These are phyloP conservation scores for Steinernema khuongi DNA, from an alignment of 1,140 invertebrate species.

Conservation along the genomic window DNA sequence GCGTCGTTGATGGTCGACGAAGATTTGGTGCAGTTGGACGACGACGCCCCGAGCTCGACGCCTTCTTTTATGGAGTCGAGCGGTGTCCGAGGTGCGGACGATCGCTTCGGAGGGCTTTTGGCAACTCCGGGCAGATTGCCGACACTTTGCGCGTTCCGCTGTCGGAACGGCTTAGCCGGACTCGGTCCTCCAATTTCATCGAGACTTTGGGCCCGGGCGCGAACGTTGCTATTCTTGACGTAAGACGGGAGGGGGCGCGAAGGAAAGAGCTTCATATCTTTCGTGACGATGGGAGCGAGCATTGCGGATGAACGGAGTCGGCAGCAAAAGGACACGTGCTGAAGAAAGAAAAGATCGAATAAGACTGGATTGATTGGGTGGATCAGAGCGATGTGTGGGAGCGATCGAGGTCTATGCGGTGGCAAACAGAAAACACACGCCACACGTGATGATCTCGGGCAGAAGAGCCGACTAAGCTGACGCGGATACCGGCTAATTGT, in stretches of 20 bases:
- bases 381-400: constrained; percentile 12
- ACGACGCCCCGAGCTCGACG: not conserved
- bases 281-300: constrained; percentile 36
- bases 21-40: not conserved
- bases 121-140: not conserved
- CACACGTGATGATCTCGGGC: not conserved
- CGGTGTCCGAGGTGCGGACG: not conserved
- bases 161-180: not conserved
- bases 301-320: constrained; percentile 11
- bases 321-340: constrained; percentile 14
- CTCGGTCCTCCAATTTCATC: constrained; percentile 21
- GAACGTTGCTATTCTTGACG: constrained; percentile 34
- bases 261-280: constrained; percentile 35
- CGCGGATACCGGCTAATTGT: no score
- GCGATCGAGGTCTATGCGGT: constrained; percentile 8
- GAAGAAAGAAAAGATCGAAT: constrained; percentile 16
- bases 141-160: not conserved
- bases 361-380: constrained; percentile 7
- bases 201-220: constrained; percentile 34
- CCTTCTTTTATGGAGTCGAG: constrained; percentile 7
- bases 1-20: not conserved
- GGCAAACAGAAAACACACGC: constrained; percentile 12
- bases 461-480: not conserved
- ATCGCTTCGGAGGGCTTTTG: not conserved
- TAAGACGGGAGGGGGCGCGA: constrained; percentile 22